Evolutionary conservation across 2,797 vertebrate species (phyloP).

Genomic region (Xerus rutilus): DNA sequence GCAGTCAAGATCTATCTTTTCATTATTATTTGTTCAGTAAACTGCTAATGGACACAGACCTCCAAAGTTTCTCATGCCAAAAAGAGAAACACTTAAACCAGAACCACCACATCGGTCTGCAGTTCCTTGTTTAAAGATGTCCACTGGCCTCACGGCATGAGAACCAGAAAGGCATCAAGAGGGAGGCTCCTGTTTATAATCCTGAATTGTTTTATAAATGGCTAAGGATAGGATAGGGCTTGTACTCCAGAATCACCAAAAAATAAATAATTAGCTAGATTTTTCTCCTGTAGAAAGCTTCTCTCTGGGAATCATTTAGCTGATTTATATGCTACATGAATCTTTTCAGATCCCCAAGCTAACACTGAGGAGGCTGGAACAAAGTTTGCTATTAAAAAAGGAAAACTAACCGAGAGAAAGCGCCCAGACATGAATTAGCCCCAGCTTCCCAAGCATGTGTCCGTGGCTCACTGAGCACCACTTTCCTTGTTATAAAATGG

Average conservation of each 20-base stretch:
- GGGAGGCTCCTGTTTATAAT: background rate
- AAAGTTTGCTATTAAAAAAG: background rate
- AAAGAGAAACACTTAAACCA: background rate
- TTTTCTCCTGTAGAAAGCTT: background rate
- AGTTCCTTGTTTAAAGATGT: background rate
- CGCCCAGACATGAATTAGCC: background rate
- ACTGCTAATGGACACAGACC: background rate
- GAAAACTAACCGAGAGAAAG: background rate
- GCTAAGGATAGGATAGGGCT: background rate
- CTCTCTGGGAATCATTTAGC: slow-evolving; percentile 42
- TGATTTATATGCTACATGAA: background rate
- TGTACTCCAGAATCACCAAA: slow-evolving; percentile 19
- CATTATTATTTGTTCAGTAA: slow-evolving; percentile 16
- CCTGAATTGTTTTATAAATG: background rate
- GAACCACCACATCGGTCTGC: background rate
- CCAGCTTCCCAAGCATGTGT: background rate
- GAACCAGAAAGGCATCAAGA: background rate
- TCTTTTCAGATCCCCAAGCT: slow-evolving; percentile 4
- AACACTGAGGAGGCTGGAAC: background rate
- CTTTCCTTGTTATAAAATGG: background rate
- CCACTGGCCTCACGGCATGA: background rate
- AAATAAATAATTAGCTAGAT: slow-evolving; percentile 49
- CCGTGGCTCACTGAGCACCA: background rate
- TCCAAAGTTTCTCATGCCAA: background rate
- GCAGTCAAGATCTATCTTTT: background rate